phyloP scores from a whole-genome alignment of 2,888 invertebrate genomes.

The Chymomyza procnemis region DNA sequence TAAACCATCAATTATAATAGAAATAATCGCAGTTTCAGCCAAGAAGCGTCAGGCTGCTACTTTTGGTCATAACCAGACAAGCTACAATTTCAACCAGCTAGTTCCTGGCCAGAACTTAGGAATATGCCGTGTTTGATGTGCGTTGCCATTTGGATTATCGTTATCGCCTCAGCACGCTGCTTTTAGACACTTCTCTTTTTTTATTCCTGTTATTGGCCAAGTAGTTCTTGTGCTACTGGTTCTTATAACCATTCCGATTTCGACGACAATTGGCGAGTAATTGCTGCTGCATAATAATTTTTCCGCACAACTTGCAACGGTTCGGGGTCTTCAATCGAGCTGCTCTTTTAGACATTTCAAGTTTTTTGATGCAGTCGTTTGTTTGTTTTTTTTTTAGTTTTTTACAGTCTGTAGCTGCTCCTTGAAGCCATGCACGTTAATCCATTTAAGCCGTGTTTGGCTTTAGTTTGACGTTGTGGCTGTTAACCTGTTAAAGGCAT shows the following conservation, averaged over 20 bases:
- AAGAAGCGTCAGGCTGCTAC: conserved; percentile 24
- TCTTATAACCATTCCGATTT: conserved; percentile 53
- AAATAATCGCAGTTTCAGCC: conserved; percentile 67
- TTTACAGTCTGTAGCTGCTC: conserved; percentile 19
- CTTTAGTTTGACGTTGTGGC: conserved; percentile 36
- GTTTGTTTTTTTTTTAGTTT: conserved; percentile 23
- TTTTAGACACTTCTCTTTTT: conserved; percentile 35
- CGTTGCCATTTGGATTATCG: conserved; percentile 54
- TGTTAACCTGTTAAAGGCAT: conserved; percentile 16
- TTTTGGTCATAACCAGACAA: conserved; percentile 59
- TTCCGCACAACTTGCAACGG: conserved; percentile 10
- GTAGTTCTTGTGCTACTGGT: conserved; percentile 26
- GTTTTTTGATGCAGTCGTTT: conserved; percentile 58
- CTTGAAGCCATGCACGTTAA: conserved; percentile 50
- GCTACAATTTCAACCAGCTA: conserved; percentile 1
- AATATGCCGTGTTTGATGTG: background rate
- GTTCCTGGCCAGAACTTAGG: background rate
- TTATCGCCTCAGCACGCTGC: conserved; percentile 48
- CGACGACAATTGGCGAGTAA: conserved; percentile 75
- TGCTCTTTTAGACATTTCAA: conserved; percentile 47
- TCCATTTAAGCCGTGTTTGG: conserved; percentile 67
- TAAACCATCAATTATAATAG: conserved; percentile 76
- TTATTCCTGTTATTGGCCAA: conserved; percentile 12
- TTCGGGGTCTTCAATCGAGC: background rate
- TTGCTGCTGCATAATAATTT: conserved; percentile 74